Evolutionary conservation across 2,797 vertebrate genomes (phyloP).

Genomic region (Parauchenoglanis punctatus): DNA sequence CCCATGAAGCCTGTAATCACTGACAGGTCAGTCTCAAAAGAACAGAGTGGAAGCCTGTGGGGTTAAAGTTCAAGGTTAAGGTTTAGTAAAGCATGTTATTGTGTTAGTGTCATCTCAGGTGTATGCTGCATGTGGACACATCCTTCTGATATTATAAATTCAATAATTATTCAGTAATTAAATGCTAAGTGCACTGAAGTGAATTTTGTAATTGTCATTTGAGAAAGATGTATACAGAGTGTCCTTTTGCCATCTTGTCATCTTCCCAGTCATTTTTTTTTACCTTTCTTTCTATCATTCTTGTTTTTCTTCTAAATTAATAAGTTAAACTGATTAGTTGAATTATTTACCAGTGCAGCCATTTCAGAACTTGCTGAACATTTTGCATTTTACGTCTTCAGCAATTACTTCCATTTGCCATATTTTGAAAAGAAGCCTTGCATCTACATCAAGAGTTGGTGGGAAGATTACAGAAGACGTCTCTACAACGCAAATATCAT

Average conservation of each 20-base stretch:
- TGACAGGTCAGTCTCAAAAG: slow-evolving; percentile 80
- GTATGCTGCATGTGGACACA: neutral
- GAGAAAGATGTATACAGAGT: neutral
- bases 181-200: neutral
- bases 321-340: neutral
- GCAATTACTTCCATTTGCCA: slow-evolving; percentile 95
- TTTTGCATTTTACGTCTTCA: slow-evolving; percentile 59
- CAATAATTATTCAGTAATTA: neutral
- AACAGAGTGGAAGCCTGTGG: neutral
- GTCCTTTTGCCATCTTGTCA: too few relatives aligned
- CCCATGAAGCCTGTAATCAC: slow-evolving; percentile 91
- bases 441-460: slow-evolving; percentile 95
- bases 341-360: neutral
- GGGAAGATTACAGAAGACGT: slow-evolving; percentile 93
- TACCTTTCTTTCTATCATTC: neutral
- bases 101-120: neutral
- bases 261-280: too few relatives aligned
- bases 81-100: neutral
- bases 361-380: neutral
- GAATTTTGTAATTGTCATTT: neutral
- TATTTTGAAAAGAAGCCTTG: slow-evolving; percentile 97
- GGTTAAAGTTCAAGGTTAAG: neutral
- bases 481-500: slow-evolving; percentile 94
- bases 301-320: neutral
- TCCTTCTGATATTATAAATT: neutral